Evolutionary conservation across 2,797 vertebrate species (phyloP), one percentile per base, ranked within the genome.

Genomic region (Simalia tracyae): DNA sequence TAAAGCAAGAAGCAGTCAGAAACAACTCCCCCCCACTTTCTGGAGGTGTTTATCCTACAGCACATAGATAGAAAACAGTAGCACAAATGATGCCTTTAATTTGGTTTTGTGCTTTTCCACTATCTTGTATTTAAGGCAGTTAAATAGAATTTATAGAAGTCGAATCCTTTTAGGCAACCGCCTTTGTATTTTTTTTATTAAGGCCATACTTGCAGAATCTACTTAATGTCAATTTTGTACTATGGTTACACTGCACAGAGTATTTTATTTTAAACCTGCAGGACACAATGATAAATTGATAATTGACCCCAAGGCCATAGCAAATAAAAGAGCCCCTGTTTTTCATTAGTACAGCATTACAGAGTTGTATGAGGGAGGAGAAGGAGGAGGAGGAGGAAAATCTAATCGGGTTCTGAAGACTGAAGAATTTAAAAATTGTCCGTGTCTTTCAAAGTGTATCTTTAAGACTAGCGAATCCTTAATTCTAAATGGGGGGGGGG

Each of bases 201-300:
- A 97, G 97, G 98, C 96, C 95, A 97, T 97, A 97, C 97, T 97
- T 97, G 94, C 95, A 97, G 97, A 98, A 98, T 98, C 97, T 97
- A 98, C 94, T 98, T 98, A 98, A 97, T 97, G 97, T 98, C 98
- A 97, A 97, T 97, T 98, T 96, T 95, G 92, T 96, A 95, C 96
- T 97, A 97, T 96, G 97, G 96, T 97, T 97, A 96, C 96, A 96
- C 95, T 98, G 94, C 96, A 96, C 96, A 97, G 97, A 96, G 97
- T 97, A 97, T 97, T 98, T 98, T 97, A 98, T 97, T 98, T 97
- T 96, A 97, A 97, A 98, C 97, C 97, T 98, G 94, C 96, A 97
- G 96, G 97, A 96, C 98, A 97, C 94, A 95, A 98, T 97, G 98
- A 98, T 98, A 98, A 98, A 98, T 98, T 98, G 97, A 98, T 98